Evolutionary conservation across 2,113 vertebrate genomes (phyloP).

Genomic region (Bolborhynchus lineola): DNA sequence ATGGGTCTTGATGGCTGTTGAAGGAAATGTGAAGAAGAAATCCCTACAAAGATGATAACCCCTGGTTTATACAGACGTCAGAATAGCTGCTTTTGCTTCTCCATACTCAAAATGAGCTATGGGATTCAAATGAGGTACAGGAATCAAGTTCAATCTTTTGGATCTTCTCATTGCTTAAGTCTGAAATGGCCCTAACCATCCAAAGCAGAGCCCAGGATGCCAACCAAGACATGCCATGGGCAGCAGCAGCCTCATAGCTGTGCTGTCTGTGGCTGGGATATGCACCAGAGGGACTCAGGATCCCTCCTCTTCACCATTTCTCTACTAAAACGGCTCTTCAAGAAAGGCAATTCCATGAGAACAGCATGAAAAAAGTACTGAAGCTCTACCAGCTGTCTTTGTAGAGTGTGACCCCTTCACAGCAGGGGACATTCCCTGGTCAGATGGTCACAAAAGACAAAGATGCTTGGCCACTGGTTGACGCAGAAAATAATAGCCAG

Average conservation of each 20-base stretch:
- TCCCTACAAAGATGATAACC: background rate
- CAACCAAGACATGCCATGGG: background rate
- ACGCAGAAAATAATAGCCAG: background rate
- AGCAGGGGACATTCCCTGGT: background rate
- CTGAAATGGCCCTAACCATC: background rate
- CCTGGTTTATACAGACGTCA: background rate
- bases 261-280: background rate
- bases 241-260: background rate
- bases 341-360: background rate
- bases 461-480: background rate
- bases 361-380: background rate
- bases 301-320: background rate
- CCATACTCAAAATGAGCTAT: background rate
- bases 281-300: background rate
- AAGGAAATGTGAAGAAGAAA: background rate
- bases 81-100: background rate
- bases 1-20: background rate
- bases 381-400: background rate
- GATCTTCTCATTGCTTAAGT: background rate
- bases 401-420: background rate
- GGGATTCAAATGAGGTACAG: background rate
- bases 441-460: background rate
- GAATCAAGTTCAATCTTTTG: background rate
- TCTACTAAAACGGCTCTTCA: background rate
- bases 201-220: fast-evolving